Base-by-base conservation (phyloP, 2,113 vertebrate genomes). In the Symphodus melops region DNA sequence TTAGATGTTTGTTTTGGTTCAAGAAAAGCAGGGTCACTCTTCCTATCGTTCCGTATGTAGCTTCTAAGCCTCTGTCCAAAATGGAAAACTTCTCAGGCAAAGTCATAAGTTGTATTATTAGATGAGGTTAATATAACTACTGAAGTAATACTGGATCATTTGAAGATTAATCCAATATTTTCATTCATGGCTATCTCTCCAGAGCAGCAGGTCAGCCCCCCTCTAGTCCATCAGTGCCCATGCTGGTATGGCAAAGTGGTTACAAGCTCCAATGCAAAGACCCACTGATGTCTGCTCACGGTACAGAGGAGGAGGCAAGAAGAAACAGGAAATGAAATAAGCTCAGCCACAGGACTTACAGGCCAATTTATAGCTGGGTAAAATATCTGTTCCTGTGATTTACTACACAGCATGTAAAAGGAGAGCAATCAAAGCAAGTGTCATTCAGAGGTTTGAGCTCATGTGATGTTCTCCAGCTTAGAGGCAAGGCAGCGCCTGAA, bases 321-420 rank as follows among this genome's bases (percentile, higher is more conserved):
- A 28, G 66, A 33, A 25, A 49, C 20, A 23, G 44, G 19, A 63
- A 21, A 36, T 52, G 19, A 63, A 21, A 36, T n/a, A 60, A 64
- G 46, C 68, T 86, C 68, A 90, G 86, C 84, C 84, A 89, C 82
- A 68, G 67, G 75, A 76, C 59, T 39, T 80, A 16, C 1, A 33
- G 44, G 12, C 65, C 21, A 65, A 25, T 25, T 25, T 25, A 25
- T 3, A 25, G 2, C 25, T 25, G 25, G 25, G 4, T 4, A 25
- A 25, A 25, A 25, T 25, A 25, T 25, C 25, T 25, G 25, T 25
- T 33, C 28, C 4, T 33, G 28, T 33, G 28, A 33, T 33, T 33
- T 4, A 33, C 28, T 33, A 33, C 5, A 33, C 28, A 33, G 4
- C 28, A 0, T 56, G 42, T 63, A 21, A 65, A 39, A 28, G 68